Evolutionary conservation across 2,113 vertebrate genomes (phyloP), one percentile per base, ranked within the genome.

Genomic region (Cryptomyrus ogoouensis): DNA sequence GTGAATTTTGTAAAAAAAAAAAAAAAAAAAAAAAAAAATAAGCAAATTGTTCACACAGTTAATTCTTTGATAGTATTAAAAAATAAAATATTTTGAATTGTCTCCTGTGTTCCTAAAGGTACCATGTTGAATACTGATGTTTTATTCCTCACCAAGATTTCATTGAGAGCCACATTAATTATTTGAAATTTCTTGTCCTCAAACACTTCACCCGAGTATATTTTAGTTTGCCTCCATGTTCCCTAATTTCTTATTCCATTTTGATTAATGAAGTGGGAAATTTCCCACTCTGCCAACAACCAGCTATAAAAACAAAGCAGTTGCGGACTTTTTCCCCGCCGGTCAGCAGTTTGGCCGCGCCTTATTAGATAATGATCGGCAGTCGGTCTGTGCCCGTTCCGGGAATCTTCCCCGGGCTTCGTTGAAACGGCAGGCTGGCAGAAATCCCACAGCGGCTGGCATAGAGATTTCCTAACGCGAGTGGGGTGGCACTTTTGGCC

Each of bases 1-100:
- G 94, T 96, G 95, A 95, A 94, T 95, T 96, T 91, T 96, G 70
- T 95, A 56, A 93, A 95, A 89, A 89, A 90, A 93, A 92, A 89
- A 84, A 83, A 6, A 21, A 53, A 92, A 88, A 89, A 90, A 93
- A 92, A 89, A 80, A n/a, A 52, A 87, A 7, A 46, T 9, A 9
- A 52, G 42, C 1, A 35, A 74, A 62, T 90, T 91, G 88, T 93
- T 94, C 90, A 92, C 89, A 88, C 88, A 88, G 77, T 89, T 85
- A 52, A 89, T 62, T 85, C 39, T 93, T 94, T 93, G 88, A 91
- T 91, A 92, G 91, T 92, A 96, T 93, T 94, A 95, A 95, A 95
- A 90, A 35, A 95, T 95, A 90, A 80, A 92, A 84, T 70, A 89
- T 39, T 89, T 21, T 5, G n/a, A 56, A 31, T 46, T 84, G 35